A percentile compares a stretch with the other conserved stretches of the same genome.
Evolutionary conservation across 2,797 vertebrate genomes (phyloP).

Genomic region (Lindbergichthys nudifrons): DNA sequence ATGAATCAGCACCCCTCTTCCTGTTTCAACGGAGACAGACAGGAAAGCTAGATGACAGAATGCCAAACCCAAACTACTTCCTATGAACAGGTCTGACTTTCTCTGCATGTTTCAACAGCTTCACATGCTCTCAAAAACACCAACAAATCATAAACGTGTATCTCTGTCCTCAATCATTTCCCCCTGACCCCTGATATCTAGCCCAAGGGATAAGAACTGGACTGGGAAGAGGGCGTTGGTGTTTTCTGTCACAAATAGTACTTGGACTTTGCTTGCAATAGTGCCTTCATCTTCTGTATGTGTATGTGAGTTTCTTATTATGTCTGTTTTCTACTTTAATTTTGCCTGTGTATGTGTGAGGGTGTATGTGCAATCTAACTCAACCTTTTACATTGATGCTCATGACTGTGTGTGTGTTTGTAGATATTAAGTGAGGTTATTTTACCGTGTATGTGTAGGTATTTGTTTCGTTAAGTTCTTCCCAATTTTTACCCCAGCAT

Average conservation of each 20-base stretch:
- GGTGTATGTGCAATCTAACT: conserved; percentile 55
- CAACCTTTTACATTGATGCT: conserved; percentile 47
- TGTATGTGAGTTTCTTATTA: conserved; percentile 60
- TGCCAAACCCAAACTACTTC: conserved; percentile 51
- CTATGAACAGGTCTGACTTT: conserved; percentile 39
- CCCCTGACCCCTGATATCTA: conserved; percentile 64
- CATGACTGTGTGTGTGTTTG: conserved; percentile 32
- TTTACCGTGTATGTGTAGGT: conserved; percentile 11
- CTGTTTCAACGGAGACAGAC: conserved; percentile 56
- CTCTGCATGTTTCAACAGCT: conserved; percentile 11
- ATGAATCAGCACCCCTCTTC: conserved; percentile 67
- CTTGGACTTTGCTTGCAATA: conserved; percentile 87
- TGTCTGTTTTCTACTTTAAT: conserved; percentile 65
- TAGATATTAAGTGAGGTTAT: no score
- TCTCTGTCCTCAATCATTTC: conserved; percentile 13
- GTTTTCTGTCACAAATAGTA: conserved; percentile 77
- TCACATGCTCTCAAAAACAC: conserved; percentile 17
- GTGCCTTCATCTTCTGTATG: conserved; percentile 86
- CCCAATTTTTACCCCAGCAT: conserved; percentile 48
- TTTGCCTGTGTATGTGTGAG: conserved; percentile 51
- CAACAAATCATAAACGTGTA: not conserved
- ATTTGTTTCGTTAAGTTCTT: conserved; percentile 41
- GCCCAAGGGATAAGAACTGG: conserved; percentile 75
- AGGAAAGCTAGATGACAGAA: conserved; percentile 62
- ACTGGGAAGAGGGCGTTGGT: conserved; percentile 53